Conservation (phyloP, 1,140 invertebrate genomes). For the Lordiphosa collinella region DNA sequence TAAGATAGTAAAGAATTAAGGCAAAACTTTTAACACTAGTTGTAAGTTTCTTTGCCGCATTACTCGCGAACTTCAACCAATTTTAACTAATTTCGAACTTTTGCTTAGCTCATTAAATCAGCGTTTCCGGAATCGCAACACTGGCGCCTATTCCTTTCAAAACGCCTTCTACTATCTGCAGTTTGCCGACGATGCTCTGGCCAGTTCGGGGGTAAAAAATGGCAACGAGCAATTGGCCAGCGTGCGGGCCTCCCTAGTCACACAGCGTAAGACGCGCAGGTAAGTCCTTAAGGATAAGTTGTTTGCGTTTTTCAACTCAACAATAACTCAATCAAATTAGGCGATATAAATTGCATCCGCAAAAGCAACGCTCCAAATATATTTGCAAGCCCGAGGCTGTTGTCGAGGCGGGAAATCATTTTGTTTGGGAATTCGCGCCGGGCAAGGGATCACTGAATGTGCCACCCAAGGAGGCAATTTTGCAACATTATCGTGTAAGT, state of each 20-base stretch:
- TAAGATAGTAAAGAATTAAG: too few relatives aligned
- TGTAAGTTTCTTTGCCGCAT: too few relatives aligned
- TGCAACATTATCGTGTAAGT: conserved; percentile 92
- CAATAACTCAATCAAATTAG: conserved; percentile 20
- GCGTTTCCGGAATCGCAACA: conserved; percentile 78
- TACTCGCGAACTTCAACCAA: too few relatives aligned
- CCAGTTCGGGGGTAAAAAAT: conserved; percentile 49
- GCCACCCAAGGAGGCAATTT: conserved; percentile 88
- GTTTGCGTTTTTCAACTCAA: not conserved
- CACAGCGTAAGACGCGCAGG: conserved; percentile 89
- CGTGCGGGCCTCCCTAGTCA: conserved; percentile 84
- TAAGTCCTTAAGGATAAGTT: not conserved
- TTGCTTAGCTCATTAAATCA: conserved; percentile 60
- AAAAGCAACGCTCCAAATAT: conserved; percentile 95
- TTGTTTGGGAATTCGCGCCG: conserved; percentile 94
- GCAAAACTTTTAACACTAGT: too few relatives aligned
- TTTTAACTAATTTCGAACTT: not conserved
- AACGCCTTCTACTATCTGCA: conserved; percentile 96
- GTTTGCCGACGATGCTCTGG: conserved; percentile 86
- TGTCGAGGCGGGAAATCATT: conserved; percentile 95
- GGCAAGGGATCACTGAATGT: conserved; percentile 88
- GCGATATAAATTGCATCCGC: conserved; percentile 88
- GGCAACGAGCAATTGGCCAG: conserved; percentile 75
- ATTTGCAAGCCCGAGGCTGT: conserved; percentile 90
- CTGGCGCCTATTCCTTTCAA: conserved; percentile 91